Evolutionary conservation across 2,113 vertebrate genomes (phyloP).

Genomic region (Rhineura floridana): DNA sequence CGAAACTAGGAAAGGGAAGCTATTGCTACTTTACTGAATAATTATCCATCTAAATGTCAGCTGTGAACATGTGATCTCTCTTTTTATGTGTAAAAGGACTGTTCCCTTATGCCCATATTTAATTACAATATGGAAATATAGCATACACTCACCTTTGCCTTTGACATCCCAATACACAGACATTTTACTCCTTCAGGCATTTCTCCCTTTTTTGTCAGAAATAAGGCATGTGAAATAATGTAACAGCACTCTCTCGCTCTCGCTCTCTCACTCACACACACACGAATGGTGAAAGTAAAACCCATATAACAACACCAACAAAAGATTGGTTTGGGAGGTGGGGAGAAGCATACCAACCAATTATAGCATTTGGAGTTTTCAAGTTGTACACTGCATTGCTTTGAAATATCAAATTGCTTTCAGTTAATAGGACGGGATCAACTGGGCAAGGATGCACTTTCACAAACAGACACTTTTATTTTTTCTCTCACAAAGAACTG

Average conservation of each 20-base stretch:
- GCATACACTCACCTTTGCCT: slow-evolving; percentile 54
- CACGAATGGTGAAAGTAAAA: not conserved
- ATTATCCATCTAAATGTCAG: slow-evolving; percentile 75
- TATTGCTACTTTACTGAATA: slow-evolving; percentile 59
- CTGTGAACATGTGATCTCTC: slow-evolving; percentile 53
- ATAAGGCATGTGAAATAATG: not conserved
- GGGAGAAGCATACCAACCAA: not conserved
- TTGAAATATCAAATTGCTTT: not conserved
- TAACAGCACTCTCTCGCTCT: not conserved
- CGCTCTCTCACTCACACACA: not conserved
- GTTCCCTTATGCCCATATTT: slow-evolving; percentile 63
- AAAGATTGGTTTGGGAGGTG: not conserved
- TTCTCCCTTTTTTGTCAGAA: slow-evolving; percentile 37
- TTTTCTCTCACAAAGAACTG: not conserved
- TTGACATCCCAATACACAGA: slow-evolving; percentile 49
- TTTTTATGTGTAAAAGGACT: slow-evolving; percentile 71
- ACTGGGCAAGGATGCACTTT: not conserved
- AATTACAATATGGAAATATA: slow-evolving; percentile 64
- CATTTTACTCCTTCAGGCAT: slow-evolving; percentile 44
- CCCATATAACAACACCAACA: not conserved
- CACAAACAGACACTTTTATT: not conserved
- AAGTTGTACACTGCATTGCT: not conserved
- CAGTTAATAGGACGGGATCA: not conserved
- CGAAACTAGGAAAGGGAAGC: slow-evolving; percentile 39
- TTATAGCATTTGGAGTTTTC: not conserved